Percentiles rank a stretch among this genome's conserved stretches.
These are phyloP conservation scores for Augochlora pura DNA, from an alignment of 1,140 invertebrate genomes.

Conservation along the genomic window DNA sequence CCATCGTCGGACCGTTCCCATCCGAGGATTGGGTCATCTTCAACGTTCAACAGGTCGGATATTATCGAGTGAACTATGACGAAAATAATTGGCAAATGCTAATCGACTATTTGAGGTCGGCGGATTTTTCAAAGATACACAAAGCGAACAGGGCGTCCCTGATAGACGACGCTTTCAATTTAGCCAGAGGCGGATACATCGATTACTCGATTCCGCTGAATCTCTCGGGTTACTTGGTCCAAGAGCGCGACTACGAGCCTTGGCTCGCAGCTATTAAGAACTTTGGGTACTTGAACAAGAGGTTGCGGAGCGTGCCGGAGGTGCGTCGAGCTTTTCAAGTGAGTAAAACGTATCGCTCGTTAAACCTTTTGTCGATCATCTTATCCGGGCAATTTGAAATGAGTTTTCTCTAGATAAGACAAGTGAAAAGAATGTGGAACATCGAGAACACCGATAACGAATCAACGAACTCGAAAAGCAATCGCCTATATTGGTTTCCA, in stretches of 20 bases:
- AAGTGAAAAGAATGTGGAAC: too few species aligned
- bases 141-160: constrained; percentile 82
- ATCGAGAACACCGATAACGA: too few species aligned
- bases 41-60: constrained; percentile 78
- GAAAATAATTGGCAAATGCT: constrained; percentile 78
- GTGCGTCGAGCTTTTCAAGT: constrained; percentile 58
- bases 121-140: constrained; percentile 71
- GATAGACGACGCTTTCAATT: constrained; percentile 83
- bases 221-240: constrained; percentile 78
- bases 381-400: too few species aligned
- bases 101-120: constrained; percentile 67
- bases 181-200: constrained; percentile 76
- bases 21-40: constrained; percentile 78
- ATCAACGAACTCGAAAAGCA: too few species aligned
- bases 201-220: constrained; percentile 79
- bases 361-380: too few species aligned
- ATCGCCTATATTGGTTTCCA: too few species aligned
- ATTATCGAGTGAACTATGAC: constrained; percentile 83
- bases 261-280: constrained; percentile 79
- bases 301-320: constrained; percentile 51
- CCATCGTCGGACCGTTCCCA: constrained; percentile 10
- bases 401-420: too few species aligned
- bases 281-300: constrained; percentile 71
- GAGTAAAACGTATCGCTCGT: not conserved
- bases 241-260: constrained; percentile 81